Percentiles rank a stretch among this genome's conserved stretches.
These are phyloP conservation scores for Drepana falcataria DNA, from an alignment of 2,888 invertebrate genomes.

Conservation along the genomic window DNA sequence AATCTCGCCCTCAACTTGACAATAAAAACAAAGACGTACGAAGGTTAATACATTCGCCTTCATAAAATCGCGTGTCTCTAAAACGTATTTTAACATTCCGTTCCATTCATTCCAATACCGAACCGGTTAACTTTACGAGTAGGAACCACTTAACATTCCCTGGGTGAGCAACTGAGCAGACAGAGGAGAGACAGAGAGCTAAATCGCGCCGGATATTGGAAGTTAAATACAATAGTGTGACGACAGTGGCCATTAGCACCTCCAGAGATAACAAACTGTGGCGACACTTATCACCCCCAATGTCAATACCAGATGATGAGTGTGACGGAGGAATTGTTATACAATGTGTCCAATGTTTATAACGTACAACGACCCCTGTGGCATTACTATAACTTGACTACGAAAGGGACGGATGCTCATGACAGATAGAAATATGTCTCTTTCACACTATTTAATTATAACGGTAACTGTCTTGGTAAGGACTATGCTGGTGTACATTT, in stretches of 20 bases:
- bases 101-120: conserved; percentile 40
- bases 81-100: conserved; percentile 52
- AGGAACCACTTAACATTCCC: conserved; percentile 51
- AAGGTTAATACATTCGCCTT: conserved; percentile 17
- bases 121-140: conserved; percentile 57
- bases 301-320: conserved; percentile 40
- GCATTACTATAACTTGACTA: too few relatives aligned
- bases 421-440: neutral
- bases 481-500: too few relatives aligned
- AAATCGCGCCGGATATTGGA: conserved; percentile 62
- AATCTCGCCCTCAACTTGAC: conserved; percentile 3
- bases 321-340: conserved; percentile 10
- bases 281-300: conserved; percentile 41
- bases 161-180: conserved; percentile 33
- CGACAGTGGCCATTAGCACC: conserved; percentile 59
- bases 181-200: neutral
- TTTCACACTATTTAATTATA: too few relatives aligned
- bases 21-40: conserved; percentile 8
- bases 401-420: neutral
- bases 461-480: too few relatives aligned
- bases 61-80: conserved; percentile 35
- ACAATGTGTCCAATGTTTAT: conserved; percentile 1
- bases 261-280: conserved; percentile 41
- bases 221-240: conserved; percentile 46
- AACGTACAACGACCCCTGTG: neutral